Evolutionary conservation across 2,113 vertebrate species (phyloP).

Genomic region (human): DNA sequence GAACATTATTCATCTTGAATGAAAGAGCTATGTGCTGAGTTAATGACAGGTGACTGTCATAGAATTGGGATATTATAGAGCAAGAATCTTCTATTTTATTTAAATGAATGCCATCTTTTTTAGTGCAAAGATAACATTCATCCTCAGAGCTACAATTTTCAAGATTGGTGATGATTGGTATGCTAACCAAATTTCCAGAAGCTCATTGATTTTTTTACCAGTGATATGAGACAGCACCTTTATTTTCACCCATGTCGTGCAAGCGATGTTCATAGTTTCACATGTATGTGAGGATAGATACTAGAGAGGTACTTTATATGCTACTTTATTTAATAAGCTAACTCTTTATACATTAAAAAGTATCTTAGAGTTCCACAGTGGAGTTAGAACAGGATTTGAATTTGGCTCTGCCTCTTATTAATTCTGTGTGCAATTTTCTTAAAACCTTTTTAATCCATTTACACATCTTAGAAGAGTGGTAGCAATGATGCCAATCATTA

Average conservation of each 20-base stretch:
- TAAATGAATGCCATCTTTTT: slow-evolving; percentile 55
- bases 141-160: slow-evolving; percentile 50
- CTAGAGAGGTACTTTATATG: not conserved
- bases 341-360: not conserved
- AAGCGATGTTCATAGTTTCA: not conserved
- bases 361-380: not conserved
- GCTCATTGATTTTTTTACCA: slow-evolving; percentile 42
- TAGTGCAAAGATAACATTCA: slow-evolving; percentile 45
- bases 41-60: slow-evolving; percentile 52
- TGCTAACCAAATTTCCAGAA: slow-evolving; percentile 29
- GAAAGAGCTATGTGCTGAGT: not conserved
- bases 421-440: not conserved
- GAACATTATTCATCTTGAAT: slow-evolving; percentile 26
- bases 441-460: not conserved
- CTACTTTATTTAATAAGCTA: not conserved
- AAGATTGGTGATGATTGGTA: not conserved
- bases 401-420: not conserved
- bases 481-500: not conserved
- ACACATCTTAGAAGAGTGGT: not conserved
- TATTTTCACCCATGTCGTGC: not conserved
- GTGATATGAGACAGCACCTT: not conserved
- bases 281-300: not conserved
- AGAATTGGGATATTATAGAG: slow-evolving; percentile 20
- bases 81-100: slow-evolving; percentile 33
- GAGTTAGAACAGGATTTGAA: not conserved